These are phyloP conservation scores for Proterorhinus semilunaris DNA, from an alignment of 2,113 vertebrate species.

Conservation along the genomic window DNA sequence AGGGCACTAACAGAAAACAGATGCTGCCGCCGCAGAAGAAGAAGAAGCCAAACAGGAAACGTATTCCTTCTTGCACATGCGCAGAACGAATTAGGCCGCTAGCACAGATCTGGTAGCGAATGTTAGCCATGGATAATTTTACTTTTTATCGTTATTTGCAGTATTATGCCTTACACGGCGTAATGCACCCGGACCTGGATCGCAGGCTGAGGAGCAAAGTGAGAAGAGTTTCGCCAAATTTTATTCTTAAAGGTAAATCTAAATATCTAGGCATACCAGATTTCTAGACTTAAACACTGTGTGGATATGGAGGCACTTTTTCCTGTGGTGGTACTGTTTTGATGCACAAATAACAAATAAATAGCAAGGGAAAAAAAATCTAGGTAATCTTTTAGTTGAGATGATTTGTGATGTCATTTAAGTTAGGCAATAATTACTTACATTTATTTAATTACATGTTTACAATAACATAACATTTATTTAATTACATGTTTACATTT, in stretches of 20 bases:
- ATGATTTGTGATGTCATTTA: no score
- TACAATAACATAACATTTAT: no score
- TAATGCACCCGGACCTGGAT: not conserved
- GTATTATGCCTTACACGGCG: constrained; percentile 1
- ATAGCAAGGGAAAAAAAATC: no score
- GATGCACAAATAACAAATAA: no score
- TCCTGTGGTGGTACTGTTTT: no score
- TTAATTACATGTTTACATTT: no score
- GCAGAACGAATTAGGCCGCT: constrained; percentile 6
- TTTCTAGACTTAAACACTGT: not conserved
- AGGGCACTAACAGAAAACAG: not conserved
- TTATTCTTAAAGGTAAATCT: constrained; percentile 1
- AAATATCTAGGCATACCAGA: not conserved
- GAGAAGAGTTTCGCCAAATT: not conserved
- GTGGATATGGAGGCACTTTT: no score
- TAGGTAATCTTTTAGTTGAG: no score
- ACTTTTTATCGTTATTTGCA: constrained; percentile 13
- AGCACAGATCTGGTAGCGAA: constrained; percentile 5
- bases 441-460: no score
- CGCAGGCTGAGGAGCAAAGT: not conserved
- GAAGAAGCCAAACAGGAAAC: not conserved
- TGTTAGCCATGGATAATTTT: constrained; percentile 6
- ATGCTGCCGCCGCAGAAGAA: not conserved
- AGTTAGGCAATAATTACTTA: no score
- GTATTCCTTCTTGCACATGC: not conserved